Evolutionary conservation across 2,797 vertebrate species (phyloP).

Genomic region (Anniella stebbinsi): DNA sequence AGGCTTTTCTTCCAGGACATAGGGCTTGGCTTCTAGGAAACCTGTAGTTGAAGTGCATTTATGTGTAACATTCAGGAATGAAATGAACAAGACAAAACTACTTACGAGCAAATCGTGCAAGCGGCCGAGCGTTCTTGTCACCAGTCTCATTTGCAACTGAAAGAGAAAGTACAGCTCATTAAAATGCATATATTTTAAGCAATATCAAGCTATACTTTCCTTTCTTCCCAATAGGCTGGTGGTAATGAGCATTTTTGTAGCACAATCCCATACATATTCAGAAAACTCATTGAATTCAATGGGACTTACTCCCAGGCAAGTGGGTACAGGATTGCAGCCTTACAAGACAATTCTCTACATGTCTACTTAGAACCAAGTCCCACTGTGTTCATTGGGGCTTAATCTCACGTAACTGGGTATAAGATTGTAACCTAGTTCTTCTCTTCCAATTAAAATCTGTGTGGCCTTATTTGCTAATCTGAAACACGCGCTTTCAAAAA

Average conservation of each 20-base stretch:
- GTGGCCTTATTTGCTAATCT: not conserved
- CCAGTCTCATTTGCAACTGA: constrained; percentile 93
- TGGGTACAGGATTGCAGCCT: not conserved
- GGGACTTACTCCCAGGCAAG: not conserved
- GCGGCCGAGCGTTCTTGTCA: constrained; percentile 85
- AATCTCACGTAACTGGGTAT: not conserved
- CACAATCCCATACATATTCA: not conserved
- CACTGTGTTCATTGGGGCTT: not conserved
- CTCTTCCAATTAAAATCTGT: not conserved
- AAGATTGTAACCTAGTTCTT: not conserved
- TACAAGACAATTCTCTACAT: not conserved
- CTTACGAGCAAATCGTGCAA: constrained; percentile 90
- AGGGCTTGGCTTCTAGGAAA: not conserved
- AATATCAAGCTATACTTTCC: not conserved
- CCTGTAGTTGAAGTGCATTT: not conserved
- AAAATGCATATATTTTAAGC: not conserved
- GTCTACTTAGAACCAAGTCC: not conserved
- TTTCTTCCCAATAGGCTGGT: not conserved
- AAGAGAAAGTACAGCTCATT: constrained; percentile 48
- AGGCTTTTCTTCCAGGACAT: not conserved
- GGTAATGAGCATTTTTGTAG: not conserved
- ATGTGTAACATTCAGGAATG: constrained; percentile 12
- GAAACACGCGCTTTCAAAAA: not conserved
- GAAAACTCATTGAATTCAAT: not conserved
- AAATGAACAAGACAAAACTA: constrained; percentile 51